phyloP scores from a whole-genome alignment of 2,888 invertebrate species.

The Drosophila emarginata region DNA sequence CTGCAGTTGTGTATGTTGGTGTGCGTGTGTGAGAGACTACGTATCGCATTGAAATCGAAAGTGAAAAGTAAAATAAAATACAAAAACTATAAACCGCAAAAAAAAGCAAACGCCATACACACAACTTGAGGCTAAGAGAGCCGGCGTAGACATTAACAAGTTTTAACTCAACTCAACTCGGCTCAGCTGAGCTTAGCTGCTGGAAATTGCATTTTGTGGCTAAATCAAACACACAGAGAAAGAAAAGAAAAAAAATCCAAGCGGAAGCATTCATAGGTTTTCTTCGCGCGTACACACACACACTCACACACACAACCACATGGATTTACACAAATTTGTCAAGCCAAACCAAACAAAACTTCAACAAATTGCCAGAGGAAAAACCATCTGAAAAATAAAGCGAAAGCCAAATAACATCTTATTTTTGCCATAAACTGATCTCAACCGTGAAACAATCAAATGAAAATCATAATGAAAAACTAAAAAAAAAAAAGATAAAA shows the following conservation, averaged over 20 bases:
- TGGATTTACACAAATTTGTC: constrained; percentile 51
- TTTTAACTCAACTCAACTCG: constrained; percentile 8
- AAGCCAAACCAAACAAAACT: constrained; percentile 64
- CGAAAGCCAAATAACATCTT: constrained; percentile 42
- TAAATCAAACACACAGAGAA: not conserved
- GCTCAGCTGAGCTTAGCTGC: constrained; percentile 20
- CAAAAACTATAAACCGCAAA: constrained; percentile 27
- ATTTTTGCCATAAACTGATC: constrained; percentile 49
- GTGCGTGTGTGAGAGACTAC: constrained; percentile 47
- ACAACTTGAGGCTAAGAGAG: not conserved
- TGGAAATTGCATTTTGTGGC: constrained; percentile 15
- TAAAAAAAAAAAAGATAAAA: constrained; percentile 7
- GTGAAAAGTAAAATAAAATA: constrained; percentile 62
- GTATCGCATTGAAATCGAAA: constrained; percentile 77
- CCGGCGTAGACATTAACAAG: constrained; percentile 1
- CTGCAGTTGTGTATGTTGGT: constrained; percentile 9
- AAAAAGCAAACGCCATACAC: constrained; percentile 31
- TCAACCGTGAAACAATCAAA: constrained; percentile 59
- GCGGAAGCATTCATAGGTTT: constrained; percentile 46
- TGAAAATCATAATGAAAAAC: constrained; percentile 17
- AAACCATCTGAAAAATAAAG: constrained; percentile 41
- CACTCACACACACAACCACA: constrained; percentile 20
- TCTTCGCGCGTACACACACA: constrained; percentile 3
- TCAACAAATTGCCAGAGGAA: constrained; percentile 69
- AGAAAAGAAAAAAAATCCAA: constrained; percentile 26